Base-by-base conservation (phyloP, 2,888 invertebrate genomes). In the Archaeoteleia sp. region DNA sequence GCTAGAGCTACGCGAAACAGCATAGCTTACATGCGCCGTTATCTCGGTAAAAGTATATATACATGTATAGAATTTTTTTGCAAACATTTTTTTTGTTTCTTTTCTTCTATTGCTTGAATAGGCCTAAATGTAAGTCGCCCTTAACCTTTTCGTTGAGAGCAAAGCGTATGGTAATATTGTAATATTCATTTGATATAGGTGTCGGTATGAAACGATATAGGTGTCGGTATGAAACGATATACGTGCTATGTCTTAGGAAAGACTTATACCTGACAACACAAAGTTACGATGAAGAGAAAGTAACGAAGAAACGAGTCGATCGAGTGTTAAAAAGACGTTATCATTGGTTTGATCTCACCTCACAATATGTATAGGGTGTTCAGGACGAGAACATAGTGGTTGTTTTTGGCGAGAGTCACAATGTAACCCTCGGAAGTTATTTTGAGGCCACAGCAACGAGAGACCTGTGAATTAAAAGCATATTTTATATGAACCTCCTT, bases 351-450 rank as follows among this genome's bases (percentile, higher is more conserved):
- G 75, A 73, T 76, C 76, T 87, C 87, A 86, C 90, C 91, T 92
- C 93, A 94, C 88, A 93, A 91, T 89, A 95, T 94, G 89, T 95
- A 95, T 85, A 95, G 91, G 80, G 95, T 95, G 89, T 95, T 95
- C 87, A 97, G 90, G 86, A 98, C 95, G 87, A 98, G 91, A 82
- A 98, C 97, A 87, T 97, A 96, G 88, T 98, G 97, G 89, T 98
- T 98, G 89, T 97, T 98, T 89, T 98, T 98, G 86, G 97, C 97
- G 88, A 98, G 88, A 74, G 97, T 96, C 77, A 96, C 95, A 79
- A 97, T 94, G 87, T 95, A 96, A 76, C 97, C 97, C 87, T 97
- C 97, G 12, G 95, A 95, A 58, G 97, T 97, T 82, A 98, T 96
- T 89, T 97, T 97, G 83, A 98, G 89, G 71, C 97, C 97, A 86